These are phyloP conservation scores for Ochropleura leucogaster DNA, from an alignment of 2,888 invertebrate species.

Conservation along the genomic window DNA sequence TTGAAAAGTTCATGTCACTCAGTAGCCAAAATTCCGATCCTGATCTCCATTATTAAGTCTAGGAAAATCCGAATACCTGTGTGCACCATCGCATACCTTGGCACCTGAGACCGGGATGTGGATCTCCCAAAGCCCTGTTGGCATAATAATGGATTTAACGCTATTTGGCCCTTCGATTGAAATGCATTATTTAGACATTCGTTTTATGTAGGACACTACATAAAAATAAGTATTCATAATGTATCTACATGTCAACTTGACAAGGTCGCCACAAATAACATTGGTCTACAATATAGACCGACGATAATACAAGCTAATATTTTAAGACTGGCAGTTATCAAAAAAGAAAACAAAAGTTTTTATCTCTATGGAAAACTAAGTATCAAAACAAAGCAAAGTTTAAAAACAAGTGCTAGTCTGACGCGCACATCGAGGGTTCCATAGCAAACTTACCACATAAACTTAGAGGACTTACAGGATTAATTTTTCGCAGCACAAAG, in stretches of 20 bases:
- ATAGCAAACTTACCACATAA: no score
- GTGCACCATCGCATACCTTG: conserved; percentile 39
- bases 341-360: background rate
- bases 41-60: conserved; percentile 15
- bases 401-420: no score
- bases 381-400: background rate
- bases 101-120: conserved; percentile 45
- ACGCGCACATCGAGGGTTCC: no score
- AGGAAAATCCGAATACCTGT: conserved; percentile 52
- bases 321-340: background rate
- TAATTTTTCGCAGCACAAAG: no score
- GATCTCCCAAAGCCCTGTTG: conserved; percentile 9
- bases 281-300: conserved; percentile 1
- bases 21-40: conserved; percentile 43
- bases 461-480: no score
- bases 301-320: background rate
- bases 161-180: conserved; percentile 18
- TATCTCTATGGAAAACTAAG: background rate
- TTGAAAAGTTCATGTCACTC: background rate
- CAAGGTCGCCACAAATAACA: background rate
- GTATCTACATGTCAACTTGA: no score
- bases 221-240: no score
- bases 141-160: conserved; percentile 26
- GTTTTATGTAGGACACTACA: background rate
- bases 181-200: background rate